A percentile compares a stretch with the other conserved stretches of the same genome.
Evolutionary conservation across 2,888 invertebrate genomes (phyloP).

Genomic region (Apodemia zela): DNA sequence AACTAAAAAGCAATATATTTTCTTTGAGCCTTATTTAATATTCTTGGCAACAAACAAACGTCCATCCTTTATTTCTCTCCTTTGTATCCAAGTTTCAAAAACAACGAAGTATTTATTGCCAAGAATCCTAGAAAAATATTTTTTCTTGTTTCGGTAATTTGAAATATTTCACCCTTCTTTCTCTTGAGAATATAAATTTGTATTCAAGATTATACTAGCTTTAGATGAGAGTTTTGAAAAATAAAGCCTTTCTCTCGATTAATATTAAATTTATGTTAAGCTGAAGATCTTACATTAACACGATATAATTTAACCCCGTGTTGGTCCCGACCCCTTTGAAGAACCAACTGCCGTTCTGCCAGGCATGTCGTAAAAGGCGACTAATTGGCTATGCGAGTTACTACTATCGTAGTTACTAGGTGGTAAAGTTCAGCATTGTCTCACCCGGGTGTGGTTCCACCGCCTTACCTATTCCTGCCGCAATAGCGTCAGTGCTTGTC

Average conservation of each 20-base stretch:
- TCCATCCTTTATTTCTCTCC: not conserved
- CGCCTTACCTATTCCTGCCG: no score
- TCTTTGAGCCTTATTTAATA: conserved; percentile 11
- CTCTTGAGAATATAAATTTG: not conserved
- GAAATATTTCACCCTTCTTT: not conserved
- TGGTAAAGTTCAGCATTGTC: no score
- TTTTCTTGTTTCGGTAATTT: not conserved
- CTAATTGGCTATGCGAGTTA: no score
- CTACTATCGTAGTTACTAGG: no score
- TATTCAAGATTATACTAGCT: not conserved
- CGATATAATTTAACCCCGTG: no score
- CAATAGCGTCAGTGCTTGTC: no score
- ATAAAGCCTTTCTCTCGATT: not conserved
- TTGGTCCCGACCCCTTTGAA: no score
- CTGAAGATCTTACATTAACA: not conserved
- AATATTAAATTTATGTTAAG: not conserved
- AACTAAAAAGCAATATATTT: conserved; percentile 6
- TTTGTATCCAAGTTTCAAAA: conserved; percentile 1
- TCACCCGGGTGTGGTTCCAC: no score
- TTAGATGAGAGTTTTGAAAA: not conserved
- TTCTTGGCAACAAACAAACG: conserved; percentile 3
- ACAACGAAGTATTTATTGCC: conserved; percentile 1
- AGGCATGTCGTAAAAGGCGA: no score
- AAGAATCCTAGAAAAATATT: conserved; percentile 7
- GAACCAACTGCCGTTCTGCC: no score